Conservation (phyloP, 2,113 vertebrate genomes). For the Trematomus loennbergii region DNA sequence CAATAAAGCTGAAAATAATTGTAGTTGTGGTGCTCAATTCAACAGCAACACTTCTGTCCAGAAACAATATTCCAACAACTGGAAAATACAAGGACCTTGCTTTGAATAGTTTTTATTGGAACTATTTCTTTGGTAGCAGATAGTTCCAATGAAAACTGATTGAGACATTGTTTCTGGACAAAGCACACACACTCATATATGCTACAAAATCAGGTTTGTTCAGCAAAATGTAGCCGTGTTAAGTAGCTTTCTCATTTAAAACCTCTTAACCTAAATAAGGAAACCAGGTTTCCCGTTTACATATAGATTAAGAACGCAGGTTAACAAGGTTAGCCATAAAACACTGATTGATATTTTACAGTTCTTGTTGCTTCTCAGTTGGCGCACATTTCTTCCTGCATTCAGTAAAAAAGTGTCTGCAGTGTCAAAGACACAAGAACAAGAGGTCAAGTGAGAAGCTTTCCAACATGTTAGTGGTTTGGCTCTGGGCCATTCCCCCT, state of each 20-base stretch:
- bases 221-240: neutral
- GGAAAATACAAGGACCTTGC: neutral
- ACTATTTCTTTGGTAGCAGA: neutral
- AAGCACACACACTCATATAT: neutral
- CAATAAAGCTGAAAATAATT: neutral
- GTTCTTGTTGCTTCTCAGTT: neutral
- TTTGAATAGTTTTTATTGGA: neutral
- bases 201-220: neutral
- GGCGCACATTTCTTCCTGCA: slow-evolving; percentile 7
- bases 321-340: too few species aligned
- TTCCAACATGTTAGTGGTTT: slow-evolving; percentile 16
- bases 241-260: neutral
- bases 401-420: slow-evolving; percentile 20
- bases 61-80: neutral
- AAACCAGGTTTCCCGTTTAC: neutral
- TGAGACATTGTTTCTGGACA: too few species aligned
- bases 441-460: slow-evolving; percentile 23
- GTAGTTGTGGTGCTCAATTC: neutral
- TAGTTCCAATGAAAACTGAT: neutral
- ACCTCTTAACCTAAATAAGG: neutral
- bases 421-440: slow-evolving; percentile 15
- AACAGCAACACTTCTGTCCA: neutral
- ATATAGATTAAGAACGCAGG: too few species aligned
- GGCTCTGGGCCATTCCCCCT: slow-evolving; percentile 34
- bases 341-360: neutral